Conservation (phyloP, 2,797 vertebrate genomes). For the Oreochromis grahami region DNA sequence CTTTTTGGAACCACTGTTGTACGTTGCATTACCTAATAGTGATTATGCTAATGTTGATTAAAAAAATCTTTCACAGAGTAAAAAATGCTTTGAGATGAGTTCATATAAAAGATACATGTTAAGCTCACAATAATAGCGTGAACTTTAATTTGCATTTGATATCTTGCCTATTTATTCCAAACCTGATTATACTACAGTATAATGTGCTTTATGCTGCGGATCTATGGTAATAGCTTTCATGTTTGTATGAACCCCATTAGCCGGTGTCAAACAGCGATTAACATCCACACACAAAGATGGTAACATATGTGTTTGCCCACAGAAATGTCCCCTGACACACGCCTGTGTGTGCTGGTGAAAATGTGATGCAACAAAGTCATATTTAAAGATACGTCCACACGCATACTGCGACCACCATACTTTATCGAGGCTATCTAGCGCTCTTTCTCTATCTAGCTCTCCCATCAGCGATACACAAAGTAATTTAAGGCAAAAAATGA, state of each 20-base stretch:
- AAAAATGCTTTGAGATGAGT: background rate
- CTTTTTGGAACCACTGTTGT: background rate
- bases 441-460: slow-evolving; percentile 11
- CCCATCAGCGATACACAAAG: slow-evolving; percentile 21
- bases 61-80: background rate
- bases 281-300: background rate
- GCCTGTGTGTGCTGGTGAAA: background rate
- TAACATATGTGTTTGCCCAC: background rate
- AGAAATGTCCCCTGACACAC: background rate
- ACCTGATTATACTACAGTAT: slow-evolving; percentile 23
- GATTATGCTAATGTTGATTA: slow-evolving; percentile 2
- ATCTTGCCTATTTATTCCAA: slow-evolving; percentile 24
- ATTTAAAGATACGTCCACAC: background rate
- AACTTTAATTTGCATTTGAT: slow-evolving; percentile 56
- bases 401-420: background rate
- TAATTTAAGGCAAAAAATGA: slow-evolving; percentile 22
- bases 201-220: slow-evolving; percentile 29
- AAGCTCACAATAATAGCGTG: background rate
- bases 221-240: slow-evolving; percentile 37
- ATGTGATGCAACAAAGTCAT: background rate
- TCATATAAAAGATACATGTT: slow-evolving; percentile 14
- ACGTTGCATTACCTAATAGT: background rate
- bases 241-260: slow-evolving; percentile 51
- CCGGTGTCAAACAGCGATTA: background rate
- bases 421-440: slow-evolving; percentile 26